Evolutionary conservation across 1,140 invertebrate genomes (phyloP), one percentile per base, ranked within the genome.

Genomic region (Papilio polyxenes): DNA sequence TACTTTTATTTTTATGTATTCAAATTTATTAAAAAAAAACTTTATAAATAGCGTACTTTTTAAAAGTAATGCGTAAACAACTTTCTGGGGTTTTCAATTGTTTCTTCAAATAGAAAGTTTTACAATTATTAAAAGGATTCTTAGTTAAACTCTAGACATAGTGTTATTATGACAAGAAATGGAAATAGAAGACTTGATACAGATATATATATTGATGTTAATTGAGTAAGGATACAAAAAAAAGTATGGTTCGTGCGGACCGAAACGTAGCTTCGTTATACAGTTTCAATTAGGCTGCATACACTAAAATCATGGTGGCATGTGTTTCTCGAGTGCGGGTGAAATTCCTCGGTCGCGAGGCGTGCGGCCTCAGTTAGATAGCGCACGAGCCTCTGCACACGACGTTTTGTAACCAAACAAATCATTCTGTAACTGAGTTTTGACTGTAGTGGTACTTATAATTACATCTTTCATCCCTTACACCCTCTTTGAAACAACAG

Each of bases 261-360:
- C 51, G 80, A 83, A 81, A 49, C 40, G 74, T 72, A 69, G 75
- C 81, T 83, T 88, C 87, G 87, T 91, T 89, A 90, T 83, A 81
- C 84, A 85, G 76, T 76, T 85, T 87, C 87, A 91, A 90, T 92
- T 92, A 92, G 89, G 85, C 83, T 86, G 80, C 82, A 77, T 84
- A 83, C 85, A 87, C 90, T 92, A 92, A 92, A 89, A 90, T 69
- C 86, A 84, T 59, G 85, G 81, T 86, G 82, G 85, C 83, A 84
- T 87, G 88, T 90, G 87, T 88, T 92, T 91, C 87, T 90, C 88
- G 83, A 88, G 85, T 88, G 86, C 86, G 81, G 88, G 89, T 90
- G 90, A 90, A 92, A 92, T 92, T 92, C 90, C 89, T 84, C 83
- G 69, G 85, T 77, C 82, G 83, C 87, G 88, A 87, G 86, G 86